Conservation (phyloP, 1,140 invertebrate genomes). For the Drosophila micromelanica region DNA sequence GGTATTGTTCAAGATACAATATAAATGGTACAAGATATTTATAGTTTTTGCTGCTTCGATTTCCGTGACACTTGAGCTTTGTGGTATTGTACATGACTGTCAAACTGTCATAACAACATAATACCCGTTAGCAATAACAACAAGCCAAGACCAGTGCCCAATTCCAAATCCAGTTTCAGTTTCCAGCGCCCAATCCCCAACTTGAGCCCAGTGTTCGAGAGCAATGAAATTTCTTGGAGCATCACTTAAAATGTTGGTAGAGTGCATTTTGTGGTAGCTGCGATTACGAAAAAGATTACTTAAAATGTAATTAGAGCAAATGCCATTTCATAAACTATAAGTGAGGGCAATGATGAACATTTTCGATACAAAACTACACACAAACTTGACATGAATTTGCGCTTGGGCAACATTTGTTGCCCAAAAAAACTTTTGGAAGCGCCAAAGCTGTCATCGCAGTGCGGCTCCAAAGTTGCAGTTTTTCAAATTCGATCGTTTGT, state of each 20-base stretch:
- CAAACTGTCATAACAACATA: conserved; percentile 74
- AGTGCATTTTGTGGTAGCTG: conserved; percentile 71
- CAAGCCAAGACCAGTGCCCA: conserved; percentile 14
- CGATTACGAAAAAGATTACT: conserved; percentile 70
- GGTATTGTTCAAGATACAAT: conserved; percentile 8
- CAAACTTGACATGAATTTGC: conserved; percentile 70
- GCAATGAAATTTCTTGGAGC: conserved; percentile 63
- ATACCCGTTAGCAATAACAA: conserved; percentile 60
- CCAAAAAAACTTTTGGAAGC: conserved; percentile 46
- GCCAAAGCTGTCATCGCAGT: conserved; percentile 38
- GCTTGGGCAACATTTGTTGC: conserved; percentile 55
- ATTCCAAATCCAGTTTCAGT: conserved; percentile 7
- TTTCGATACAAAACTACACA: conserved; percentile 58
- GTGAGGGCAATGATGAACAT: conserved; percentile 52
- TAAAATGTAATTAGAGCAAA: conserved; percentile 76
- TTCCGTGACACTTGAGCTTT: conserved; percentile 63
- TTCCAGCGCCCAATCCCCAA: conserved; percentile 17
- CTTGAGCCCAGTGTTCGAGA: conserved; percentile 5
- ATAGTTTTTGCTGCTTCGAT: conserved; percentile 58
- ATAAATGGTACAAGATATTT: conserved; percentile 14
- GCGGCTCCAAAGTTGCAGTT: conserved; percentile 31
- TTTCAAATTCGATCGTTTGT: conserved; percentile 55
- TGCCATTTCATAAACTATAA: conserved; percentile 56
- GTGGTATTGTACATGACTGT: conserved; percentile 43
- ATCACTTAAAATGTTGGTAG: conserved; percentile 49